Percentiles rank a stretch among this genome's conserved stretches.
phyloP scores from a whole-genome alignment of 2,888 invertebrate genomes.

The Lycocerus yunnanus region DNA sequence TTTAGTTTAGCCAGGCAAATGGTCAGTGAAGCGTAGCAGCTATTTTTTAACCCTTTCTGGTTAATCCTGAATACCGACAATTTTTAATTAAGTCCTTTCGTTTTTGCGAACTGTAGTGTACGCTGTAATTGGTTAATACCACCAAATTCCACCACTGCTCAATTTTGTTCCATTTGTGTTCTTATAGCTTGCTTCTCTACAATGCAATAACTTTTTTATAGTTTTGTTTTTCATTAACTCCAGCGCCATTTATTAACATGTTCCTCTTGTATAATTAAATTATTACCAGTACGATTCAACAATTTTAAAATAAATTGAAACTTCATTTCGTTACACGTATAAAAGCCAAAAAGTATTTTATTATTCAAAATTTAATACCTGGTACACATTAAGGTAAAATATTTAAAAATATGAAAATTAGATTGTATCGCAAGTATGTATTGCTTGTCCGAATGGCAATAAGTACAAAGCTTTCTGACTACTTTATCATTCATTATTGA shows the following conservation, averaged over 20 bases:
- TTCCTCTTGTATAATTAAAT: background rate
- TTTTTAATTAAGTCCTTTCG: constrained; percentile 31
- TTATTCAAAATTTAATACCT: too few species aligned
- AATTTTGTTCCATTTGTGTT: constrained; percentile 27
- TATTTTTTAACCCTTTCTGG: constrained; percentile 30
- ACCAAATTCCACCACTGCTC: constrained; percentile 22
- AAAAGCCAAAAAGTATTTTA: background rate
- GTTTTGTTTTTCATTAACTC: constrained; percentile 1
- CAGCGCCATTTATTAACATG: background rate
- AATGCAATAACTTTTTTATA: background rate
- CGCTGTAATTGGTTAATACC: constrained; percentile 28
- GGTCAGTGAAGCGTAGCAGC: constrained; percentile 24
- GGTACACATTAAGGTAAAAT: background rate
- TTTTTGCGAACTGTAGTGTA: constrained; percentile 27
- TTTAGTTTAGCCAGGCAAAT: constrained; percentile 24
- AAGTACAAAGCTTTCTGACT: background rate
- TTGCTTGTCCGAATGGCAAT: background rate
- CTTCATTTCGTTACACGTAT: background rate
- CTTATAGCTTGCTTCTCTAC: constrained; percentile 9
- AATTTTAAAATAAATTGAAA: background rate
- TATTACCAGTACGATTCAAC: background rate
- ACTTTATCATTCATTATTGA: background rate
- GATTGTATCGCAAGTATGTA: background rate
- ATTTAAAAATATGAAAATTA: background rate
- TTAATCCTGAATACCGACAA: constrained; percentile 29